Evolutionary conservation across 2,113 vertebrate genomes (phyloP).

Genomic region (Gymnorhina tibicen): DNA sequence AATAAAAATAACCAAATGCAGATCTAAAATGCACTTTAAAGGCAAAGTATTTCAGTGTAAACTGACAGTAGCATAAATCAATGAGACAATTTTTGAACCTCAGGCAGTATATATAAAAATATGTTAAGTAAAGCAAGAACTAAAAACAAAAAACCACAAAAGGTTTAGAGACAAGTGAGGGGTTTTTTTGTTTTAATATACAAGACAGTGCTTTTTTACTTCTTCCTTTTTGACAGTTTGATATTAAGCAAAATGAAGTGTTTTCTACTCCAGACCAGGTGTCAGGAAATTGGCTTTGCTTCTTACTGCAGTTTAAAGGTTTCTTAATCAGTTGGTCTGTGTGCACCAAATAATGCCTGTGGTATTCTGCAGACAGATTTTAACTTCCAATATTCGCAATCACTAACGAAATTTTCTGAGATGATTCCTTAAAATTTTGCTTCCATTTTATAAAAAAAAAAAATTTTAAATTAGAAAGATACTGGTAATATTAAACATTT

Average conservation of each 20-base stretch:
- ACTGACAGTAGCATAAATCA: not conserved
- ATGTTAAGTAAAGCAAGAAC: not conserved
- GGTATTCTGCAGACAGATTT: not conserved
- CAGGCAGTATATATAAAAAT: not conserved
- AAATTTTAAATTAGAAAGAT: not conserved
- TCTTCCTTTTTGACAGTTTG: not conserved
- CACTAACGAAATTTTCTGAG: not conserved
- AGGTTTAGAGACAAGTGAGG: rapidly evolving
- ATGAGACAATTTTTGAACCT: not conserved
- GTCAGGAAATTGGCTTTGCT: not conserved
- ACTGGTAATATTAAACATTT: not conserved
- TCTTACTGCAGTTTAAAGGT: not conserved
- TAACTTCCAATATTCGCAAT: not conserved
- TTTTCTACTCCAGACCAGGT: not conserved
- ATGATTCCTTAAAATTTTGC: not conserved
- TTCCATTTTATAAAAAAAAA: not conserved
- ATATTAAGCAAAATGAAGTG: not conserved
- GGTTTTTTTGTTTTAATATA: not conserved
- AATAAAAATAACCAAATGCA: not conserved
- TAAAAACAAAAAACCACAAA: not conserved
- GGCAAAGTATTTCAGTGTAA: not conserved
- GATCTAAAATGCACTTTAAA: not conserved
- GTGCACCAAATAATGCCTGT: not conserved
- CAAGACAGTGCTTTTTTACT: not conserved
- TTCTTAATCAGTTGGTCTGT: not conserved